A percentile compares a stretch with the other conserved stretches of the same genome.
Conservation (phyloP, 2,888 invertebrate species). For the Polydrusus cervinus region DNA sequence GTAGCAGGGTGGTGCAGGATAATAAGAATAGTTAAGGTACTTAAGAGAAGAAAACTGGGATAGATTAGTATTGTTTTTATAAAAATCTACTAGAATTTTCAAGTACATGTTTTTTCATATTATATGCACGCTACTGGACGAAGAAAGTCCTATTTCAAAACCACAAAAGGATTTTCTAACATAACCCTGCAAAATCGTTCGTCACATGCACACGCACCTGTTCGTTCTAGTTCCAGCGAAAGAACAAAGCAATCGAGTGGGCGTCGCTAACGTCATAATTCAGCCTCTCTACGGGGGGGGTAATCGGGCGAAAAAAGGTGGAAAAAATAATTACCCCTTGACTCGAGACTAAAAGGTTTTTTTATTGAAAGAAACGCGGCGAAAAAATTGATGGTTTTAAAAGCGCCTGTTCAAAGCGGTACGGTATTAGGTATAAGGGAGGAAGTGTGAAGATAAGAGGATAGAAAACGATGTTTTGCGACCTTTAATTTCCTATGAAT, state of each 20-base stretch:
- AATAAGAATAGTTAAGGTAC: too few relatives aligned
- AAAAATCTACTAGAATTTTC: too few relatives aligned
- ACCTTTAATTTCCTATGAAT: constrained; percentile 2
- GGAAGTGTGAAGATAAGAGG: not conserved
- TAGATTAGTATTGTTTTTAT: too few relatives aligned
- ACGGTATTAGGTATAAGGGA: too few relatives aligned
- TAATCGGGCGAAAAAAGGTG: constrained; percentile 46
- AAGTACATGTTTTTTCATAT: too few relatives aligned
- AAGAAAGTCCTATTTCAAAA: too few relatives aligned
- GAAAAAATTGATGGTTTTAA: constrained; percentile 23
- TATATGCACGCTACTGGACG: too few relatives aligned
- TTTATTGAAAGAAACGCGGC: constrained; percentile 8
- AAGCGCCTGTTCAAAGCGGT: not conserved
- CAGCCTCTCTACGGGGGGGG: constrained; percentile 34
- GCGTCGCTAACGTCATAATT: constrained; percentile 42
- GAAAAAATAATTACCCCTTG: constrained; percentile 51
- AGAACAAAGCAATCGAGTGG: constrained; percentile 19
- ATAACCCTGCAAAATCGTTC: not conserved
- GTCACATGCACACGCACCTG: constrained; percentile 22
- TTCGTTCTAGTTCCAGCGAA: constrained; percentile 2
- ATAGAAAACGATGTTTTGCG: not conserved
- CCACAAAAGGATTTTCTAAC: too few relatives aligned
- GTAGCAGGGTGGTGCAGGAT: too few relatives aligned
- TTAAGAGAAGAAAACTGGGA: too few relatives aligned
- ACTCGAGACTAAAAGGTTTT: constrained; percentile 42